These are phyloP conservation scores for Phaedon cochleariae DNA, from an alignment of 2,888 invertebrate species.

Conservation along the genomic window DNA sequence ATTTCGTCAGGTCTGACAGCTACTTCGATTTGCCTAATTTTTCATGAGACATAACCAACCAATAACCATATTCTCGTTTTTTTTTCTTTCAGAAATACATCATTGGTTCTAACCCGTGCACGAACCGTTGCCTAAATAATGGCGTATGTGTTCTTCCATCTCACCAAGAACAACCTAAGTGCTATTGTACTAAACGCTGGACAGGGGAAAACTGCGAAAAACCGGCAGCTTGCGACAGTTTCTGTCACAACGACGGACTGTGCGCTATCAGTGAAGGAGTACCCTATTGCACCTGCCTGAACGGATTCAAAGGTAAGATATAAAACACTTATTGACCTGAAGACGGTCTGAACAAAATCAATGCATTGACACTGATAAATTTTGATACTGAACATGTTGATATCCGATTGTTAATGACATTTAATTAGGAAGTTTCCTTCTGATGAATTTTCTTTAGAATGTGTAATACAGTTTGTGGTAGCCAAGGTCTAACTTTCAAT, in stretches of 20 bases:
- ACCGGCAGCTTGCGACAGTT: conserved; percentile 61
- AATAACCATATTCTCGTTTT: no score
- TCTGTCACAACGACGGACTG: conserved; percentile 66
- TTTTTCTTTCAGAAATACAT: conserved; percentile 63
- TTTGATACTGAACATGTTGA: no score
- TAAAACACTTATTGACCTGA: background rate
- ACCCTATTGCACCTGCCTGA: conserved; percentile 61
- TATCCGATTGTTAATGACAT: no score
- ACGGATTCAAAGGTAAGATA: conserved; percentile 63
- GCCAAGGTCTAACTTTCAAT: no score
- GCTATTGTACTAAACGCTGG: conserved; percentile 69
- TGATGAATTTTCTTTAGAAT: no score
- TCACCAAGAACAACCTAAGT: conserved; percentile 63
- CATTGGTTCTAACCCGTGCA: conserved; percentile 69
- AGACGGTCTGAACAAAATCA: background rate
- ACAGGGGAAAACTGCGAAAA: conserved; percentile 67
- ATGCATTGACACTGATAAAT: no score
- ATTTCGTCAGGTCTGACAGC: no score
- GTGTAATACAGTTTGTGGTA: no score
- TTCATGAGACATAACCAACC: no score
- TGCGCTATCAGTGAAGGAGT: conserved; percentile 60
- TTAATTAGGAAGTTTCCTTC: no score
- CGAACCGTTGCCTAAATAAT: conserved; percentile 66
- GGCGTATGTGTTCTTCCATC: conserved; percentile 68
- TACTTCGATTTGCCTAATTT: no score